Base-by-base conservation (phyloP, 2,797 vertebrate species). In the Holocentrus rufus region DNA sequence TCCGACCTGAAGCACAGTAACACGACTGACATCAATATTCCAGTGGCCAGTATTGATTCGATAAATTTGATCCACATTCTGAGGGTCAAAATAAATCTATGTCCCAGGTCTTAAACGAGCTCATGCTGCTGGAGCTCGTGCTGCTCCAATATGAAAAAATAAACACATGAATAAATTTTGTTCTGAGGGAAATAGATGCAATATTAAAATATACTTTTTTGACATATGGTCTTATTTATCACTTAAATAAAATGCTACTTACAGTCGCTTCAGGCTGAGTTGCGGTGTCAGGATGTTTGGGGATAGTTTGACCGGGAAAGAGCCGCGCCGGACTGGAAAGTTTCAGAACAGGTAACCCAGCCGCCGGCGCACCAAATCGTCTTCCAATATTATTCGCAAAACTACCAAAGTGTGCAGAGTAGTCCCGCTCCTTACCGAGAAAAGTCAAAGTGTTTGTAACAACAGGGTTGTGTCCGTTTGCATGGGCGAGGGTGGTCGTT, bases 401-500 rank as follows among this genome's bases (percentile, higher is more conserved):
- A 59, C 31, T 63, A 39, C 36, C 67, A 82, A 91, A 85, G 77
- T 84, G 80, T 77, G 65, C 31, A 63, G 87, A 92, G 88, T 65
- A 85, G 88, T 91, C 81, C 85, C 84, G 88, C 89, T 90, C 82
- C 85, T 85, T 77, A 88, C 89, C 57, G 82, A 88, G 85, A 84
- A 89, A 89, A 91, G 85, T 85, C 87, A 73, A 88, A 94, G 82
- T 93, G 94, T 92, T 91, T 85, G 88, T 65, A 81, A 70, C 55
- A 81, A 63, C 75, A 58, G 85, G 86, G 82, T 56, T 86, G 90
- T 76, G 85, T 69, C 76, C 49, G 85, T 92, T 69, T 81, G 89
- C 77, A 90, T 86, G 85, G 66, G 85, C 63, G 88, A 92, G 93
- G 93, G 92, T 92, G 93, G 94, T 94, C 92, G 90, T 88, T 87